Evolutionary conservation across 2,888 invertebrate genomes (phyloP).

Genomic region (Melanostoma mellinum): DNA sequence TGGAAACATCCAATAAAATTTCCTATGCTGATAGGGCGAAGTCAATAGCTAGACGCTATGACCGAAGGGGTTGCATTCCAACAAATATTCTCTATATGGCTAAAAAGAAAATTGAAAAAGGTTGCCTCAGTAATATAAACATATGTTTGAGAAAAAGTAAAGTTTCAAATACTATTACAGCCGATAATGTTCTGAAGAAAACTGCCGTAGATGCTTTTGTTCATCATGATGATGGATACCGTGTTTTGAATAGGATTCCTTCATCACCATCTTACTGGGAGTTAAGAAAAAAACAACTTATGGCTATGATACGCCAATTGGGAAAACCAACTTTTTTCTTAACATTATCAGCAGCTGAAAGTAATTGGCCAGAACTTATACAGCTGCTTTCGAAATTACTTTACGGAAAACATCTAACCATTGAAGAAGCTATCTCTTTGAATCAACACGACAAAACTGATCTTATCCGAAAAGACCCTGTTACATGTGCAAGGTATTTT

Average conservation of each 20-base stretch:
- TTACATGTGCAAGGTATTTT: slow-evolving; percentile 13
- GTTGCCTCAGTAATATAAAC: background rate
- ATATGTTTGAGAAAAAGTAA: slow-evolving; percentile 11
- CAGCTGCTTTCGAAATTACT: background rate
- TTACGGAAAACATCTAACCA: background rate
- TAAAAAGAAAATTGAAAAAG: background rate
- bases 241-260: background rate
- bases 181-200: slow-evolving; percentile 6
- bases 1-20: background rate
- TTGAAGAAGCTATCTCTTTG: background rate
- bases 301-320: slow-evolving; percentile 13
- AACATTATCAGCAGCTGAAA: background rate
- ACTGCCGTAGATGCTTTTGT: background rate
- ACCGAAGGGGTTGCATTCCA: slow-evolving; percentile 13
- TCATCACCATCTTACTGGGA: background rate
- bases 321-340: slow-evolving; percentile 15
- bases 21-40: slow-evolving; percentile 14
- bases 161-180: background rate
- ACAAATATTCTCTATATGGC: slow-evolving; percentile 7
- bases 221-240: background rate
- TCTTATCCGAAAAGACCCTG: slow-evolving; percentile 1
- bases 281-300: background rate
- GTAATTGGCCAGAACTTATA: background rate
- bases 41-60: slow-evolving; percentile 10
- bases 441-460: background rate